A percentile compares a stretch with the other conserved stretches of the same genome.
These are phyloP conservation scores for Tursiops truncatus DNA, from an alignment of 2,113 vertebrate genomes.

Conservation along the genomic window DNA sequence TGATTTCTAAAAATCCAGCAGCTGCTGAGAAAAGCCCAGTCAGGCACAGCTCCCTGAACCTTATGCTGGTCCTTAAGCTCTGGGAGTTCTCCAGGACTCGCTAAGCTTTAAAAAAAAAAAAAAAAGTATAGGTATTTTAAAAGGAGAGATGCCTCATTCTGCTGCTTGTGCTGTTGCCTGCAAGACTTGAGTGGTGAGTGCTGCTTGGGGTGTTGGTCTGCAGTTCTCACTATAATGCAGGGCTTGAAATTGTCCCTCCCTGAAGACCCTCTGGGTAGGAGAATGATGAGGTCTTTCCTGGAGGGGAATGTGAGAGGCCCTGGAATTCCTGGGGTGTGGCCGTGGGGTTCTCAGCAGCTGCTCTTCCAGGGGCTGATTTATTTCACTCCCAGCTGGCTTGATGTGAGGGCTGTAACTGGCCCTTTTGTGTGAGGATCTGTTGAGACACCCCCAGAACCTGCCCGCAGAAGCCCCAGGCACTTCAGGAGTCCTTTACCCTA, in stretches of 20 bases:
- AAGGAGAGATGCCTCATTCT: background rate
- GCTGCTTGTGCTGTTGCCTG: background rate
- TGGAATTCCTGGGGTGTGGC: background rate
- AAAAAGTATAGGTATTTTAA: background rate
- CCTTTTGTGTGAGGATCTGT: constrained; percentile 56
- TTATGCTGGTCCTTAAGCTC: background rate
- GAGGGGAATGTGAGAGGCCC: background rate
- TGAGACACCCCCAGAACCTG: constrained; percentile 59
- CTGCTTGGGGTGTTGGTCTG: background rate
- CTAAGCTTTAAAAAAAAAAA: background rate
- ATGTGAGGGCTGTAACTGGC: constrained; percentile 46
- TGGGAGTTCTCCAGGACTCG: background rate
- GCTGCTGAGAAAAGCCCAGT: constrained; percentile 29
- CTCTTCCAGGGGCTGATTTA: constrained; percentile 42
- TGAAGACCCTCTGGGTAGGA: background rate
- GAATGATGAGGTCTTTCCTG: background rate
- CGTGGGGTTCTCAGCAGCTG: background rate
- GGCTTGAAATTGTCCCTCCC: background rate
- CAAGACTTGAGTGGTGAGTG: background rate
- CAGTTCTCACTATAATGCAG: background rate
- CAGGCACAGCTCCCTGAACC: background rate
- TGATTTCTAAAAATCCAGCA: constrained; percentile 69
- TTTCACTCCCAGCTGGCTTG: constrained; percentile 16
- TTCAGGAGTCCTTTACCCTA: background rate
- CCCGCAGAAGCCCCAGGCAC: background rate